Conservation (phyloP, 2,888 invertebrate species). For the Epiblema foenella region DNA sequence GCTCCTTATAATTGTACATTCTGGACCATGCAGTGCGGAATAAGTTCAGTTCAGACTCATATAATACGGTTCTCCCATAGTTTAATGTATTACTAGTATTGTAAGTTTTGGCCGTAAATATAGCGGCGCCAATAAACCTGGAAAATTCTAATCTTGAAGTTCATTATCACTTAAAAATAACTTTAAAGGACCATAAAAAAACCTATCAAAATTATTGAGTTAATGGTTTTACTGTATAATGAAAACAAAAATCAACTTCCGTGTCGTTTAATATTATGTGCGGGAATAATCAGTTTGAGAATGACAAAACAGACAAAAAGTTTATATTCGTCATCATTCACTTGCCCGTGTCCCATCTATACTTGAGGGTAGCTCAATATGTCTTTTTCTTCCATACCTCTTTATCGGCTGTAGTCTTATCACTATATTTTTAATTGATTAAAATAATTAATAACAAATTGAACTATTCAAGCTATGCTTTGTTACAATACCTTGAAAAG, state of each 20-base stretch:
- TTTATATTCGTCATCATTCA: no score
- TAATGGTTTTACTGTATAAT: conserved; percentile 3
- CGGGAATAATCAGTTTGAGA: not conserved
- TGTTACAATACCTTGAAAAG: not conserved
- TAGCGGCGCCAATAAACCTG: not conserved
- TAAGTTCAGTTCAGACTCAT: no score
- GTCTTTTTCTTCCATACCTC: not conserved
- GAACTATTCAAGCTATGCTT: not conserved
- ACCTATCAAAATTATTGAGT: conserved; percentile 10
- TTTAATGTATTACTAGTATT: no score
- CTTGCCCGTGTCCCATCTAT: no score
- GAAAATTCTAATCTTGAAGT: not conserved
- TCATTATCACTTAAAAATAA: conserved; percentile 12
- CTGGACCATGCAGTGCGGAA: no score
- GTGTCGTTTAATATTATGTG: not conserved
- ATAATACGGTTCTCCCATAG: no score
- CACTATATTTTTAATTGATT: not conserved
- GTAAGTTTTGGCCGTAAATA: no score
- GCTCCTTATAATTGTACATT: not conserved
- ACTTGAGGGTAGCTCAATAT: not conserved
- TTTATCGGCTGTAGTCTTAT: not conserved
- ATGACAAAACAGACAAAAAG: no score
- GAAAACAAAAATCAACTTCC: not conserved
- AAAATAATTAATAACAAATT: not conserved
- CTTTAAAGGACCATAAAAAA: conserved; percentile 33